Base-by-base conservation (phyloP, 2,888 invertebrate genomes). In the Cantharis lateralis region DNA sequence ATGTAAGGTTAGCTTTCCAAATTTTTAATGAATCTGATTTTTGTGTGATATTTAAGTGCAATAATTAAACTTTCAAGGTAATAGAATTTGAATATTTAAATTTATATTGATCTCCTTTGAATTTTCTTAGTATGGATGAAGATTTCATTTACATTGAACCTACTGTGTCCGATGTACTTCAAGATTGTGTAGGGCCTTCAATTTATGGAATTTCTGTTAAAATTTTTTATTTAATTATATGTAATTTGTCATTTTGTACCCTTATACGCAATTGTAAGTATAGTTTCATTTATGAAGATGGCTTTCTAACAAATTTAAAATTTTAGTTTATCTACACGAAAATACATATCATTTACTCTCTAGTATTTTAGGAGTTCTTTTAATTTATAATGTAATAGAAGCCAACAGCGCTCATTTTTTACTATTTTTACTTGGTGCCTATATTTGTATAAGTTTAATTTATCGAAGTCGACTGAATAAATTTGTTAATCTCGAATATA, bases 101-200 rank as follows among this genome's bases (percentile, higher is more conserved):
- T 48, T 48, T 48, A 9, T n/a, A n/a, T n/a, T 48, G n/a, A 48
- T 48, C 5, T n/a, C n/a, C n/a, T 5, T 48, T 48, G n/a, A n/a
- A 48, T 63, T 62, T 13, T 32, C 9, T 48, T 9, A 70, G 20
- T 11, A 74, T 74, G 68, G 71, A 24, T 15, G 72, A 69, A 48
- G 66, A 68, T 62, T 76, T 62, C 15, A 70, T 70, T 16, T 76
- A 70, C 48, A 70, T 68, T 10, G 68, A 70, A 15, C 62, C 64
- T 3, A 68, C 74, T 3, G n/a, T 61, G 20, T 74, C 64, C 10
- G 78, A 78, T 68, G 73, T 80, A 24, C 61, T 78, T 15, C 70
- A 74, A 48, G 71, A 74, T 64, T 82, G 82, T 75, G 80, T 82
- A 62, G 77, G 76, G 64, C 81, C 81, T 9, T 82, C 82, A 1